Percentiles rank a stretch among this genome's conserved stretches.
Conservation (phyloP, 2,888 invertebrate species). For the Drosophila subsilvestris region DNA sequence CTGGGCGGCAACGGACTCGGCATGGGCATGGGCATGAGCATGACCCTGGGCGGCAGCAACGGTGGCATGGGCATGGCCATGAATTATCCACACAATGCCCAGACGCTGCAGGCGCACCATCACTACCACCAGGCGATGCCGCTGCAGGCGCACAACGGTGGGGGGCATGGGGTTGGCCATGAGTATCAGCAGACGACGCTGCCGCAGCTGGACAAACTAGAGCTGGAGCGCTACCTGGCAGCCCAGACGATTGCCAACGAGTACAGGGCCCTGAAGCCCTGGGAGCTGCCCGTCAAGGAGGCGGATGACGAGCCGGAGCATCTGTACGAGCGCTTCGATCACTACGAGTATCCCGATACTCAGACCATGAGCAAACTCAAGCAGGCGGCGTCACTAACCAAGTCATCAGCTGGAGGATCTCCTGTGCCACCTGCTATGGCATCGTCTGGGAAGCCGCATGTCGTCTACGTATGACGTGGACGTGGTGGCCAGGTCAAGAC, state of each 20-base stretch:
- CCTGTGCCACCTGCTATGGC: conserved; percentile 24
- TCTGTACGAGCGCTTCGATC: conserved; percentile 84
- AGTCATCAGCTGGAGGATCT: conserved; percentile 15
- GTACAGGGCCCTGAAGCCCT: conserved; percentile 83
- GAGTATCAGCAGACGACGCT: conserved; percentile 79
- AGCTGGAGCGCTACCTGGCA: conserved; percentile 84
- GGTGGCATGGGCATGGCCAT: conserved; percentile 68
- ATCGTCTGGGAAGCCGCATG: conserved; percentile 72
- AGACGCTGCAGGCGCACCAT: conserved; percentile 77
- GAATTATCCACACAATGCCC: conserved; percentile 78
- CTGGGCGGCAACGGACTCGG: conserved; percentile 66
- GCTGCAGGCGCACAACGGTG: conserved; percentile 58
- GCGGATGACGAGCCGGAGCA: conserved; percentile 83
- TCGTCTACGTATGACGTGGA: conserved; percentile 85
- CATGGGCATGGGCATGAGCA: conserved; percentile 68
- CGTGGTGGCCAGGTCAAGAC: conserved; percentile 63
- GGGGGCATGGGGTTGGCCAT: conserved; percentile 40
- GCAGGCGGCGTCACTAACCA: conserved; percentile 56
- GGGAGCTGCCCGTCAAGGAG: conserved; percentile 84
- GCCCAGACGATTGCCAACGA: conserved; percentile 84
- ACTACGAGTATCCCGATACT: conserved; percentile 84
- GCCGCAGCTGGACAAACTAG: conserved; percentile 83
- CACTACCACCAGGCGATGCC: conserved; percentile 80
- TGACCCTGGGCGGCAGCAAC: conserved; percentile 70
- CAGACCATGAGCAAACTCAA: conserved; percentile 83